phyloP scores from a whole-genome alignment of 2,113 vertebrate species.

The Lamprotornis superbus region DNA sequence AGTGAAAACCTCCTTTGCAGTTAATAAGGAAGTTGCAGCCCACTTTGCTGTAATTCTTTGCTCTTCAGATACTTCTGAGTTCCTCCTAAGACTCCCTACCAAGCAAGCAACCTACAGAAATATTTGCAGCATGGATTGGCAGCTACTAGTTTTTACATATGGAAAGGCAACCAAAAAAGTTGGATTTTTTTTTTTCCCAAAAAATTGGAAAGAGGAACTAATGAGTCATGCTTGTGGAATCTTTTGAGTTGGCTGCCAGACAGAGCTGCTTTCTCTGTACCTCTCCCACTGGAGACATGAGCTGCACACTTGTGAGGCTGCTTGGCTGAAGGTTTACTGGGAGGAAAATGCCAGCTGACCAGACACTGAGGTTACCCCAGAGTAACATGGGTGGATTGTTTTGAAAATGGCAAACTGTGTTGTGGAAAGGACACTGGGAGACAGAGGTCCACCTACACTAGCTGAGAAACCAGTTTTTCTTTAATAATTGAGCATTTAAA shows the following conservation, averaged over 20 bases:
- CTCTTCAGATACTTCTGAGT: neutral
- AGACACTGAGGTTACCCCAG: fast-evolving
- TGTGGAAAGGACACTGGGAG: neutral
- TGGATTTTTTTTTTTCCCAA: neutral
- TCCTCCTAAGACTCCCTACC: neutral
- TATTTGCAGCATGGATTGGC: neutral
- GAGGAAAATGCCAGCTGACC: neutral
- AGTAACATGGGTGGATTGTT: fast-evolving
- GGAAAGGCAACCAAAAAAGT: neutral
- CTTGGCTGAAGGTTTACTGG: neutral
- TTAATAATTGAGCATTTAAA: neutral
- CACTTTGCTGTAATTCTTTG: neutral
- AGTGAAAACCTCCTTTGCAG: neutral
- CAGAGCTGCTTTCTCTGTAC: neutral
- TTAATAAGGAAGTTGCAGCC: neutral
- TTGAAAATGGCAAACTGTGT: neutral
- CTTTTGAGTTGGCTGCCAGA: neutral
- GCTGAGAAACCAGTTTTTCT: neutral
- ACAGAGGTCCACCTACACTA: neutral
- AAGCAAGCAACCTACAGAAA: neutral
- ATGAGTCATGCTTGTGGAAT: neutral
- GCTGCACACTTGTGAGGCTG: neutral
- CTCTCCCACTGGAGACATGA: neutral
- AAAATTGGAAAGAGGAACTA: neutral
- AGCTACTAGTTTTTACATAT: neutral